phyloP scores from a whole-genome alignment of 2,888 invertebrate species.

The Yponomeuta cagnagella region DNA sequence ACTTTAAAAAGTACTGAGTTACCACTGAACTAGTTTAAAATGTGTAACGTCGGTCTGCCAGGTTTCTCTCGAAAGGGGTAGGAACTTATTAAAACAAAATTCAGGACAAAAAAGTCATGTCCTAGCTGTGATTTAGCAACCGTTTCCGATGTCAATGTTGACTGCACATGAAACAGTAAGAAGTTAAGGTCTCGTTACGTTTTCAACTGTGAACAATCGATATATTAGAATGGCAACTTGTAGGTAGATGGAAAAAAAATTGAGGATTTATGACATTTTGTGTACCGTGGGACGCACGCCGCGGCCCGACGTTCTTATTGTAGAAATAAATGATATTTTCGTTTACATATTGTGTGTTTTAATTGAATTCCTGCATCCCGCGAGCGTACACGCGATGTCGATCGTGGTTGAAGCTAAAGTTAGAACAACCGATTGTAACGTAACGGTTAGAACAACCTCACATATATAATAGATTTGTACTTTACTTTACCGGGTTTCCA shows the following conservation, averaged over 20 bases:
- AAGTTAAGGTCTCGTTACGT: conserved; percentile 49
- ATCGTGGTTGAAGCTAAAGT: no score
- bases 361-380: conserved; percentile 24
- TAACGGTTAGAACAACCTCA: no score
- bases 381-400: not conserved
- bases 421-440: no score
- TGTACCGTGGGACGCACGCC: conserved; percentile 63
- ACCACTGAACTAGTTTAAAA: no score
- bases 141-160: not conserved
- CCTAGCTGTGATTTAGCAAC: not conserved
- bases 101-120: not conserved
- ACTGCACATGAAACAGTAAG: conserved; percentile 36
- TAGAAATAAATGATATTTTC: conserved; percentile 76
- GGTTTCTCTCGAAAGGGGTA: no score
- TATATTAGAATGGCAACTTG: conserved; percentile 57
- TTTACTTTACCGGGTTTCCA: no score
- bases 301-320: conserved; percentile 53
- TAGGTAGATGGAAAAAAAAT: conserved; percentile 36
- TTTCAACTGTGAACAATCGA: conserved; percentile 45
- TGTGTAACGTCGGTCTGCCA: no score
- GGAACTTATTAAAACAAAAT: no score
- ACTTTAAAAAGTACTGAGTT: no score
- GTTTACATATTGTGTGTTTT: conserved; percentile 61
- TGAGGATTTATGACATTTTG: conserved; percentile 31
- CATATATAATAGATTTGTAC: no score